A percentile compares a stretch with the other conserved stretches of the same genome.
phyloP scores from a whole-genome alignment of 2,113 vertebrate genomes.

The Dendrocopos noguchii region DNA sequence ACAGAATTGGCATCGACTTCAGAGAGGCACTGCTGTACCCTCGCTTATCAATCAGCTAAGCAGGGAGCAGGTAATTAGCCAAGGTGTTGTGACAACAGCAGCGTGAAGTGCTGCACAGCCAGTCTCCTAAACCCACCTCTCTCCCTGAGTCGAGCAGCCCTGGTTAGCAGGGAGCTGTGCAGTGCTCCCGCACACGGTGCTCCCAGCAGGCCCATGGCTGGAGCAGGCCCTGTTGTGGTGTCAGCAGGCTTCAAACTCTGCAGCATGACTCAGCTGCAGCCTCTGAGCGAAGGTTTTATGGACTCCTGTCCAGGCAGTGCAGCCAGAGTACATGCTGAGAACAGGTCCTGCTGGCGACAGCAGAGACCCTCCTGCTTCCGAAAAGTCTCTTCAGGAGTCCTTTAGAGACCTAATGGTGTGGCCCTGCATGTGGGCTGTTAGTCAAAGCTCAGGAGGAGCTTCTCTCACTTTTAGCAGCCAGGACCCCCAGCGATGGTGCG shows the following conservation, averaged over 20 bases:
- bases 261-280: not conserved
- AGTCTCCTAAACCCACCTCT: constrained; percentile 50
- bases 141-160: constrained; percentile 21
- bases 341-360: constrained; percentile 28
- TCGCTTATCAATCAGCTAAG: constrained; percentile 63
- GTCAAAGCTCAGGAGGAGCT: not conserved
- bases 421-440: not conserved
- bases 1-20: constrained; percentile 43
- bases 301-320: not conserved
- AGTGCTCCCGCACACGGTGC: not conserved
- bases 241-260: not conserved
- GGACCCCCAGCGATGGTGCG: not conserved
- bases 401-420: not conserved
- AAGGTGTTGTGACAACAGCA: constrained; percentile 64
- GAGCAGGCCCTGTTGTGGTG: not conserved
- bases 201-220: not conserved
- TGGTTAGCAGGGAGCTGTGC: constrained; percentile 44
- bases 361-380: not conserved
- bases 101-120: constrained; percentile 50
- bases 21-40: constrained; percentile 59
- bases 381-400: constrained; percentile 16
- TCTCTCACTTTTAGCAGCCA: constrained; percentile 13
- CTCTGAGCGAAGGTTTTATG: constrained; percentile 29
- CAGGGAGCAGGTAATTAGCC: constrained; percentile 66
- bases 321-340: not conserved